Evolutionary conservation across 2,113 vertebrate species (phyloP), one percentile per base, ranked within the genome.

Genomic region (Cnemophilus loriae): DNA sequence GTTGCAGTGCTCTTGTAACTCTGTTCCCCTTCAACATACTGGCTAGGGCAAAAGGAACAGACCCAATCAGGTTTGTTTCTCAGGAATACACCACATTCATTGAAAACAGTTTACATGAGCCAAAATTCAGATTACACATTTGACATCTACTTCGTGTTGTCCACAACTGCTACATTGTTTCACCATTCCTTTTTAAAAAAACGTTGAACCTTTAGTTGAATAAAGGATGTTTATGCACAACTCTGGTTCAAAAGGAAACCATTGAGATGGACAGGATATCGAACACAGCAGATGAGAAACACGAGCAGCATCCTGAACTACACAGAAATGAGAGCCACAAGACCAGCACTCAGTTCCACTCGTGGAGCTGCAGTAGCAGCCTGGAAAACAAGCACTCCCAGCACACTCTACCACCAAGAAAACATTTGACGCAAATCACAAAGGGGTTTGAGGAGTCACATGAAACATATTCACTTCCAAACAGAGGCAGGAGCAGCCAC

Each of bases 141-240:
- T 9, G 7, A 71, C n/a, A 30, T 49, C 17, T 55, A 30, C 15
- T 90, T 73, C 9, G 19, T 20, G 50, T 17, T 5, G 37, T 57
- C 19, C 59, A 83, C 35, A 88, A 83, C 3, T 90, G 47, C n/a
- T 44, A 42, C 32, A 73, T 27, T 90, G 52, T 88, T 84, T 84
- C 9, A 67, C 27, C 22, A 17, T 15, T 68, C 24, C 13, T 4
- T 60, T 93, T 27, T 19, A 22, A 81, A 55, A 74, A n/a, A 27
- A 13, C 1, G 22, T 12, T 50, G 47, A 88, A 33, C 28, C 4
- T 39, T 81, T 16, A 89, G 15, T 56, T 64, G 65, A 27, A 56
- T 64, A 82, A 73, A 94, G 80, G 95, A 96, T 96, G 93, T 97
- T 96, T 92, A 92, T 90, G 41, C 56, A 49, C n/a, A 30, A 12